Percentiles rank a stretch among this genome's conserved stretches.
Evolutionary conservation across 2,113 vertebrate species (phyloP).

Genomic region (Forbesichthys papilliferus): DNA sequence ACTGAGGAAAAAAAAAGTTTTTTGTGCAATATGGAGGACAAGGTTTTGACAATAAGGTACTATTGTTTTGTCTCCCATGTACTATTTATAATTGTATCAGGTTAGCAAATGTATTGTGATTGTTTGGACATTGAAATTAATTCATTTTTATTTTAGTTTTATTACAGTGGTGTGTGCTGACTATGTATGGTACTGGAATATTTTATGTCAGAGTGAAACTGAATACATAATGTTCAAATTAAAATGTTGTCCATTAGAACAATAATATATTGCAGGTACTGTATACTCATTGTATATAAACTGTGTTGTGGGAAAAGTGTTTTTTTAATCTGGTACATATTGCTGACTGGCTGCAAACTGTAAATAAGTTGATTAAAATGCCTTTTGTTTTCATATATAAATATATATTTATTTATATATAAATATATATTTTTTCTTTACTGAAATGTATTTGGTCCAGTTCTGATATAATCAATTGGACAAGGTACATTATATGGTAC

Average conservation of each 20-base stretch:
- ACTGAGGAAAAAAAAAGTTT: too few species aligned
- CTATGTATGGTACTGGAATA: slow-evolving; percentile 11
- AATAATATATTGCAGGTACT: too few species aligned
- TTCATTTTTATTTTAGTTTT: background rate
- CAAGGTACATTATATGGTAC: slow-evolving; percentile 32
- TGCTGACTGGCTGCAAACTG: slow-evolving; percentile 4
- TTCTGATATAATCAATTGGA: slow-evolving; percentile 33
- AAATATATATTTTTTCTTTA: too few species aligned
- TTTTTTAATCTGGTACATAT: background rate
- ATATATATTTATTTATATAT: too few species aligned
- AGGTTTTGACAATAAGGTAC: slow-evolving; percentile 15
- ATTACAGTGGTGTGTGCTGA: background rate
- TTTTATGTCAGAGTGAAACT: too few species aligned
- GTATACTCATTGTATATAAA: slow-evolving; percentile 5
- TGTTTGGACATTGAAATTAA: background rate
- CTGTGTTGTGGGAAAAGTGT: slow-evolving; percentile 9
- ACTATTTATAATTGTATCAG: too few species aligned
- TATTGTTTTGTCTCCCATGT: background rate
- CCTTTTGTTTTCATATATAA: too few species aligned
- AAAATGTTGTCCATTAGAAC: too few species aligned
- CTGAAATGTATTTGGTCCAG: slow-evolving; percentile 26
- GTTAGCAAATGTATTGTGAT: background rate
- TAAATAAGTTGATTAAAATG: slow-evolving; percentile 1
- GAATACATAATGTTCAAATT: too few species aligned
- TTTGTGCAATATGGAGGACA: too few species aligned